A percentile compares a stretch with the other conserved stretches of the same genome.
Evolutionary conservation across 1,140 invertebrate species (phyloP).

Genomic region (Bombus ignitus): DNA sequence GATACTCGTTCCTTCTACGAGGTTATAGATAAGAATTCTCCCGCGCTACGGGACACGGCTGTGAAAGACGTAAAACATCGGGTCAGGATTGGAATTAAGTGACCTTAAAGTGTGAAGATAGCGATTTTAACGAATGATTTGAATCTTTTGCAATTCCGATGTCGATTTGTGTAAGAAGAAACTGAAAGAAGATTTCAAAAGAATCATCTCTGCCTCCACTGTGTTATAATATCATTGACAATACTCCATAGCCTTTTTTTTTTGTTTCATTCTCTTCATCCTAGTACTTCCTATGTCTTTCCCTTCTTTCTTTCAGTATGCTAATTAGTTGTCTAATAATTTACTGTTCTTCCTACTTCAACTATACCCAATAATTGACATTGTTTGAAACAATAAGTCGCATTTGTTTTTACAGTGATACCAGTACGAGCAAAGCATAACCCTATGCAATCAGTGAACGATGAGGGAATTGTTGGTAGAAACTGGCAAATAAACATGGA

Average conservation of each 20-base stretch:
- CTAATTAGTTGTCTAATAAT: neutral
- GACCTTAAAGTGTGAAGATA: neutral
- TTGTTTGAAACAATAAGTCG: neutral
- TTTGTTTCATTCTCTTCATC: neutral
- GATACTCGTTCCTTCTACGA: neutral
- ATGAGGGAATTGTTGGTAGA: neutral
- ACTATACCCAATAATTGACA: neutral
- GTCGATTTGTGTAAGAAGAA: neutral
- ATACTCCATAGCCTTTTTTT: neutral
- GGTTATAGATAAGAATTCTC: constrained; percentile 50
- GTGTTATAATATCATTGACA: neutral
- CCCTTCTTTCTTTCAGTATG: neutral
- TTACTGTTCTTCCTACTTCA: neutral
- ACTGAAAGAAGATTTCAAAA: neutral
- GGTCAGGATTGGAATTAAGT: neutral
- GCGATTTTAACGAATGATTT: neutral
- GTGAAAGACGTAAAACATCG: neutral
- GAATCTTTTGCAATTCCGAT: no score
- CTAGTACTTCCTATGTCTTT: neutral
- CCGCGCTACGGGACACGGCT: constrained; percentile 28
- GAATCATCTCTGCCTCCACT: neutral
- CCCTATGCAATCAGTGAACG: no score
- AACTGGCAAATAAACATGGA: constrained; percentile 28
- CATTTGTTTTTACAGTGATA: constrained; percentile 13
- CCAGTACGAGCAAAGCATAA: neutral